phyloP scores from a whole-genome alignment of 2,797 vertebrate species.

The Fundulus diaphanus region DNA sequence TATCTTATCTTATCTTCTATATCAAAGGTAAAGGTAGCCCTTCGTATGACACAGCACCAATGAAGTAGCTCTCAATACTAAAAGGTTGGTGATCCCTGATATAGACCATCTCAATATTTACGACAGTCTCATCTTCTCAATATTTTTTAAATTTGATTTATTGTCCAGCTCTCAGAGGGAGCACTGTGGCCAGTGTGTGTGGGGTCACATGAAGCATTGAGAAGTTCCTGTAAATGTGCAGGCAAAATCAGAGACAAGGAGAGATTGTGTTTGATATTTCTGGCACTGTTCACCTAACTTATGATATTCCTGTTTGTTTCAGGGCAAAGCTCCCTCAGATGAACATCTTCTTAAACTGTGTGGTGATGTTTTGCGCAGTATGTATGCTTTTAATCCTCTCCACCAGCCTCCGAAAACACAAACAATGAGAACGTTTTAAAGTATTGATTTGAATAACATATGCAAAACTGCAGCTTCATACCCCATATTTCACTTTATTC shows the following conservation, averaged over 20 bases:
- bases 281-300: constrained; percentile 24
- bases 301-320: constrained; percentile 65
- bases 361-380: constrained; percentile 78
- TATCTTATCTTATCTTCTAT: too few relatives aligned
- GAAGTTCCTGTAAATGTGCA: constrained; percentile 34
- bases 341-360: constrained; percentile 83
- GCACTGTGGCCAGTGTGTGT: constrained; percentile 11
- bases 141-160: too few relatives aligned
- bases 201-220: not conserved
- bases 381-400: constrained; percentile 53
- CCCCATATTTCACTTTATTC: too few relatives aligned
- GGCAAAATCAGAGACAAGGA: constrained; percentile 14
- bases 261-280: constrained; percentile 18
- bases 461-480: not conserved
- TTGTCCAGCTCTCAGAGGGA: too few relatives aligned
- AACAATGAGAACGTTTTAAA: not conserved
- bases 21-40: too few relatives aligned
- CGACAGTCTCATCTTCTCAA: too few relatives aligned
- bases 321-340: constrained; percentile 84
- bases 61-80: too few relatives aligned
- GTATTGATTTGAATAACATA: not conserved
- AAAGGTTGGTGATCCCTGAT: too few relatives aligned
- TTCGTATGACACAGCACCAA: too few relatives aligned
- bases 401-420: not conserved
- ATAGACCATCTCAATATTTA: too few relatives aligned